A percentile compares a stretch with the other conserved stretches of the same genome.
Evolutionary conservation across 2,113 vertebrate genomes (phyloP).

Genomic region (Vidua macroura): DNA sequence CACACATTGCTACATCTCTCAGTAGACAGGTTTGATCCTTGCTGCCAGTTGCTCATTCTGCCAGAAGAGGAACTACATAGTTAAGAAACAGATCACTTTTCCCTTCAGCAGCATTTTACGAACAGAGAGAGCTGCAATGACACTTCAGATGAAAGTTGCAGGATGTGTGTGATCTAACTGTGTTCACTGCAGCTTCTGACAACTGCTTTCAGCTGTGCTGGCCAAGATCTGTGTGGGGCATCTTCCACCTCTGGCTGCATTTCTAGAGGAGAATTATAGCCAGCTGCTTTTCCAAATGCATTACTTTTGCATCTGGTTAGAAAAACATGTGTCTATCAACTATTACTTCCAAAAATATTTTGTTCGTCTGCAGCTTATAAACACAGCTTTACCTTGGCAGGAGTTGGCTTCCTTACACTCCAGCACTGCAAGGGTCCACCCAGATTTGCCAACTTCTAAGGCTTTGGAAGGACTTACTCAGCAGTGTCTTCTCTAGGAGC

Average conservation of each 20-base stretch:
- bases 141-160: neutral
- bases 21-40: neutral
- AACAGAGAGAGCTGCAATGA: neutral
- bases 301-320: neutral
- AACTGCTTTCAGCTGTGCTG: neutral
- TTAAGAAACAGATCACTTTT: neutral
- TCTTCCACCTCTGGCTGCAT: neutral
- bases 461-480: neutral
- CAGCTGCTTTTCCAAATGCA: neutral
- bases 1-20: neutral
- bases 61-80: neutral
- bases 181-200: neutral
- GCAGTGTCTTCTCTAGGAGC: neutral
- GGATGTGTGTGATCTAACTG: fast-evolving
- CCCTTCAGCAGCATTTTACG: neutral
- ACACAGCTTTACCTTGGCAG: neutral
- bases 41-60: neutral
- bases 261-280: neutral
- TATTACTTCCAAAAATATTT: neutral
- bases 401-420: neutral
- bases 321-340: neutral
- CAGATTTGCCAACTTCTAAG: neutral
- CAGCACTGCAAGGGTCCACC: neutral
- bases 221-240: neutral
- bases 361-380: neutral